Conservation (phyloP, 1,140 invertebrate species). For the Ceratoteleas bidentatus region DNA sequence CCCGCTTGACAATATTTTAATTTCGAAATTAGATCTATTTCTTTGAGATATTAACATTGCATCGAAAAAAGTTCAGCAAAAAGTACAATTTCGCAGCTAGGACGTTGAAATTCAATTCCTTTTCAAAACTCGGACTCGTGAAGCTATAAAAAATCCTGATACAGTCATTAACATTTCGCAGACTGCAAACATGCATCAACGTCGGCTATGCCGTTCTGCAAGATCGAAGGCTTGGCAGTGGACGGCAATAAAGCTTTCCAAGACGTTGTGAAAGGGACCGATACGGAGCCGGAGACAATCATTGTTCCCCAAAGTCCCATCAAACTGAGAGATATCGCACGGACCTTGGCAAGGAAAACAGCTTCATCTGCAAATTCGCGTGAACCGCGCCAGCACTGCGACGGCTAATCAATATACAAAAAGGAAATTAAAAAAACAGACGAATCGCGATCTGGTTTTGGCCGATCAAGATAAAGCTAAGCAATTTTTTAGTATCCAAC, state of each 20-base stretch:
- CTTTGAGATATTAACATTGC: too few relatives aligned
- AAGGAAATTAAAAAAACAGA: constrained; percentile 10
- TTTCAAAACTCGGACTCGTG: background rate
- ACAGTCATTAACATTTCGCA: constrained; percentile 41
- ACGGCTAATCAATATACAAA: constrained; percentile 64
- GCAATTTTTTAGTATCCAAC: constrained; percentile 10
- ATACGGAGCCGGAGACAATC: constrained; percentile 60
- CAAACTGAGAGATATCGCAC: constrained; percentile 63
- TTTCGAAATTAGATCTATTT: too few relatives aligned
- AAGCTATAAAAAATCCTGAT: background rate
- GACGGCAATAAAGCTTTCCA: constrained; percentile 62
- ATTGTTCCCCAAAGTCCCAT: constrained; percentile 67
- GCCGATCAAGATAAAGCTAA: background rate
- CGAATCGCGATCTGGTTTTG: constrained; percentile 23
- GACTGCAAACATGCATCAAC: constrained; percentile 39
- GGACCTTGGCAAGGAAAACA: constrained; percentile 65
- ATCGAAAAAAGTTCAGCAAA: background rate
- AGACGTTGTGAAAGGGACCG: constrained; percentile 57
- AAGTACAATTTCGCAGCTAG: too few relatives aligned
- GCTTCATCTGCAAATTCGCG: constrained; percentile 63
- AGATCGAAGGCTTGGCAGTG: constrained; percentile 63
- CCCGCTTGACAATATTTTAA: too few relatives aligned
- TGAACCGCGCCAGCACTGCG: constrained; percentile 50
- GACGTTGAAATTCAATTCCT: too few relatives aligned
- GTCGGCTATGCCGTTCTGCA: constrained; percentile 35